A percentile compares a stretch with the other conserved stretches of the same genome.
These are phyloP conservation scores for Microctenopoma steveboyesi DNA, from an alignment of 2,797 vertebrate genomes.

Conservation along the genomic window DNA sequence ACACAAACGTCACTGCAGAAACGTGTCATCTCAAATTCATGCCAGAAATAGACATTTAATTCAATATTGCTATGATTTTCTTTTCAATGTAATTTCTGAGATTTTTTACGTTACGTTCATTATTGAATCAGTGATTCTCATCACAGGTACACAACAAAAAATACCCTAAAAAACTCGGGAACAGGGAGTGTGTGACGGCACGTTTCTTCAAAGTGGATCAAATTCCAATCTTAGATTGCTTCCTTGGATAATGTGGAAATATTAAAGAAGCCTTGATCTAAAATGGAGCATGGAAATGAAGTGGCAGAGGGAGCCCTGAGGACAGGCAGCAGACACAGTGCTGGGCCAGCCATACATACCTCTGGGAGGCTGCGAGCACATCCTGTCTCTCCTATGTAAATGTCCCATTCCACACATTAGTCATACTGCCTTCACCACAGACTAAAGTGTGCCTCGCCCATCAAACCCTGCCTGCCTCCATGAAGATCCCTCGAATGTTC, in stretches of 20 bases:
- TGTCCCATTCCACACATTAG: constrained; percentile 83
- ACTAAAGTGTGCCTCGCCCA: constrained; percentile 79
- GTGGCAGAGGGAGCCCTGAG: constrained; percentile 82
- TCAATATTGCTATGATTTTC: constrained; percentile 17
- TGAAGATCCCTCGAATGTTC: constrained; percentile 79
- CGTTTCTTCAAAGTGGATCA: constrained; percentile 81
- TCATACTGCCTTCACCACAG: constrained; percentile 80
- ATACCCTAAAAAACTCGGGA: constrained; percentile 47
- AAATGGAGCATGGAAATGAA: constrained; percentile 86
- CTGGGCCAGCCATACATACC: constrained; percentile 76
- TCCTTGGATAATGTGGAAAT: constrained; percentile 84
- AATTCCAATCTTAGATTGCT: constrained; percentile 86
- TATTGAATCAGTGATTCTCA: constrained; percentile 25
- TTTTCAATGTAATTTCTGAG: constrained; percentile 24
- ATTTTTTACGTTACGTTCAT: constrained; percentile 31
- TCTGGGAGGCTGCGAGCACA: constrained; percentile 79
- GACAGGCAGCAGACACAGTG: constrained; percentile 78
- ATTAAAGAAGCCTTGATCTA: constrained; percentile 85
- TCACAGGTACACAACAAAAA: constrained; percentile 65
- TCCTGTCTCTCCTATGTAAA: constrained; percentile 83
- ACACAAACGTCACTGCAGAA: constrained; percentile 13
- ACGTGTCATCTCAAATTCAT: constrained; percentile 19
- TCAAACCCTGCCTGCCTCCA: constrained; percentile 77
- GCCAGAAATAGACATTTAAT: constrained; percentile 19
- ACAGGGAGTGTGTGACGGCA: constrained; percentile 44